These are phyloP conservation scores for Siniperca knerii DNA, from an alignment of 2,113 vertebrate genomes.

Conservation along the genomic window DNA sequence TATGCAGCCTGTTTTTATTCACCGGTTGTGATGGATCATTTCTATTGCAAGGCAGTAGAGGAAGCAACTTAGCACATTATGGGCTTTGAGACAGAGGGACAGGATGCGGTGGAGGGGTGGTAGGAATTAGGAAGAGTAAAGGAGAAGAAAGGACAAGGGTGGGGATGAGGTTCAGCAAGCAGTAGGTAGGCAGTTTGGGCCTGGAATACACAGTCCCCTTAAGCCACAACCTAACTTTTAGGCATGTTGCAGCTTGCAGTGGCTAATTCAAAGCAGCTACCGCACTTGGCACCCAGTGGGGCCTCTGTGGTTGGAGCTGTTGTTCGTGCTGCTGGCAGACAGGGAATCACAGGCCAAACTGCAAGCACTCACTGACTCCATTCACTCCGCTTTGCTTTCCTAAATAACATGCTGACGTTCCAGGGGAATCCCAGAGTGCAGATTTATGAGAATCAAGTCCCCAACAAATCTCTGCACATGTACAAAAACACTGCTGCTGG, in stretches of 20 bases:
- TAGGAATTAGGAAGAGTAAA: conserved; percentile 54
- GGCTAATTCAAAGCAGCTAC: conserved; percentile 86
- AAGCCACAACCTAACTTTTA: conserved; percentile 77
- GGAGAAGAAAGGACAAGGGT: conserved; percentile 56
- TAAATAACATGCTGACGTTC: conserved; percentile 70
- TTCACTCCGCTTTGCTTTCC: conserved; percentile 54
- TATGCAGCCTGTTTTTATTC: conserved; percentile 76
- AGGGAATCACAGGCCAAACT: conserved; percentile 63
- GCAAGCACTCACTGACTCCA: conserved; percentile 59
- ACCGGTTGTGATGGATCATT: conserved; percentile 77
- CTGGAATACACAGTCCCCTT: conserved; percentile 62
- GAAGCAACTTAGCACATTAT: conserved; percentile 67
- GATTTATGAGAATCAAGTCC: conserved; percentile 63
- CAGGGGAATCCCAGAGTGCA: conserved; percentile 77
- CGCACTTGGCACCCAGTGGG: conserved; percentile 78
- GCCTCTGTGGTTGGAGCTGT: conserved; percentile 82
- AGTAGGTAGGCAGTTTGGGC: conserved; percentile 69
- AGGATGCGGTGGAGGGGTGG: conserved; percentile 56
- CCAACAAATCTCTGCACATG: conserved; percentile 50
- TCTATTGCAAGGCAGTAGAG: conserved; percentile 54
- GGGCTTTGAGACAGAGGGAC: conserved; percentile 61
- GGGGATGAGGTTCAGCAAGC: conserved; percentile 72
- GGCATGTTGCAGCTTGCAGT: conserved; percentile 83
- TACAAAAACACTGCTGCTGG: conserved; percentile 30
- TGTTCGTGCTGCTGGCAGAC: conserved; percentile 74